Evolutionary conservation across 2,888 invertebrate genomes (phyloP).

Genomic region (Tricholauxania praeusta): DNA sequence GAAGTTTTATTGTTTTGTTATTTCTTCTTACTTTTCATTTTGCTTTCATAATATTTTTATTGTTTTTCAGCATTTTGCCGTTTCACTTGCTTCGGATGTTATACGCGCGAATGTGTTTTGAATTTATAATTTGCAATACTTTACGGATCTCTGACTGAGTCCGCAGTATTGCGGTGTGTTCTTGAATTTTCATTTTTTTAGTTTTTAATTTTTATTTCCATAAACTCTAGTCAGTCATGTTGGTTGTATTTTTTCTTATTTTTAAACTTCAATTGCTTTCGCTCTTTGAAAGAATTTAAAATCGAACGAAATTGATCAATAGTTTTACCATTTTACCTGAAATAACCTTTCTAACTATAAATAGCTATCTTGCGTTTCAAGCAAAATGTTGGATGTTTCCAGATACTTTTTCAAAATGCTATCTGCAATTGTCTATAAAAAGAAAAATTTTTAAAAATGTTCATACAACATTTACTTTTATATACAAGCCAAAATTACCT

Average conservation of each 20-base stretch:
- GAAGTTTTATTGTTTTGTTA: slow-evolving; percentile 3
- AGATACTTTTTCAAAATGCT: too few relatives aligned
- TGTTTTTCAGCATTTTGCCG: slow-evolving; percentile 24
- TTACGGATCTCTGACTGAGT: slow-evolving; percentile 6
- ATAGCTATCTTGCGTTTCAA: too few relatives aligned
- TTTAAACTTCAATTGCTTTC: background rate
- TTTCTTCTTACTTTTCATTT: background rate
- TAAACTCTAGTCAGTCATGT: background rate
- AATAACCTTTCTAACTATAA: too few relatives aligned
- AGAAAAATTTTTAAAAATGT: too few relatives aligned
- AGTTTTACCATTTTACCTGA: too few relatives aligned
- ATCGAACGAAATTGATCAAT: too few relatives aligned
- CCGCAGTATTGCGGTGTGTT: slow-evolving; percentile 1
- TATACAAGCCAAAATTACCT: too few relatives aligned
- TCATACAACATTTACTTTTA: too few relatives aligned
- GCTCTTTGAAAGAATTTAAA: too few relatives aligned
- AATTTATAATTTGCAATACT: slow-evolving; percentile 47
- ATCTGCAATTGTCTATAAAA: too few relatives aligned
- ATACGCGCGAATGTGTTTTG: slow-evolving; percentile 42
- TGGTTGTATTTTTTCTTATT: slow-evolving; percentile 17
- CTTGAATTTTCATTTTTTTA: slow-evolving; percentile 19
- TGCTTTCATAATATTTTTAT: slow-evolving; percentile 39
- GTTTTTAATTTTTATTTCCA: slow-evolving; percentile 23
- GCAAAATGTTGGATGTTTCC: too few relatives aligned
- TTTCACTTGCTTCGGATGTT: slow-evolving; percentile 20